A percentile compares a stretch with the other conserved stretches of the same genome.
phyloP scores from a whole-genome alignment of 2,797 vertebrate genomes.

The Enteromius afrohamiltoni region DNA sequence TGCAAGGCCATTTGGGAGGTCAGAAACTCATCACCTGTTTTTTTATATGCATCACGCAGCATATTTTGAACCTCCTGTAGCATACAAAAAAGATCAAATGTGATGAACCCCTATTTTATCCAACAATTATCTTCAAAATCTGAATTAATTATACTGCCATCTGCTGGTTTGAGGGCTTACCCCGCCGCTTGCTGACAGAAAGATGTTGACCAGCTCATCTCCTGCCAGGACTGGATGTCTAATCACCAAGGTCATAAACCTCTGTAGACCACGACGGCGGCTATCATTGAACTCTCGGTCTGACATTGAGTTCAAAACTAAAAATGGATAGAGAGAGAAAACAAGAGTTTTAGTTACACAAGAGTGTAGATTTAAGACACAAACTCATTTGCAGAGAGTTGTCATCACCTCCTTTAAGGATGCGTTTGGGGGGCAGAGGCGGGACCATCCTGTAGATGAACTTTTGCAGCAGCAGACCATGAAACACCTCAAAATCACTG shows the following conservation, averaged over 20 bases:
- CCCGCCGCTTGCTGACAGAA: slow-evolving; percentile 90
- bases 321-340: slow-evolving; percentile 4
- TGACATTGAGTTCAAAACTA: slow-evolving; percentile 77
- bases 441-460: slow-evolving; percentile 95
- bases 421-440: slow-evolving; percentile 91
- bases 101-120: background rate
- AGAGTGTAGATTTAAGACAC: background rate
- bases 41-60: slow-evolving; percentile 88
- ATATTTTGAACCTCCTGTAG: slow-evolving; percentile 92
- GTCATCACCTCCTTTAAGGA: slow-evolving; percentile 89
- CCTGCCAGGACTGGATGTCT: slow-evolving; percentile 93
- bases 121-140: background rate
- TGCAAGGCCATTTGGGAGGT: slow-evolving; percentile 85
- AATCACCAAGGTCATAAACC: slow-evolving; percentile 93
- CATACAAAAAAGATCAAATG: background rate
- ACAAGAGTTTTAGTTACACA: slow-evolving; percentile 27
- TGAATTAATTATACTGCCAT: background rate
- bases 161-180: slow-evolving; percentile 68
- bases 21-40: slow-evolving; percentile 93
- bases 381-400: background rate
- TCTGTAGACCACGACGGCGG: slow-evolving; percentile 86
- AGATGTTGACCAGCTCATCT: slow-evolving; percentile 90
- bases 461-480: slow-evolving; percentile 90
- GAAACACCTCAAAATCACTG: slow-evolving; percentile 96
- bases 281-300: slow-evolving; percentile 95